Evolutionary conservation across 2,113 vertebrate genomes (phyloP).

Genomic region (Pristiophorus japonicus): DNA sequence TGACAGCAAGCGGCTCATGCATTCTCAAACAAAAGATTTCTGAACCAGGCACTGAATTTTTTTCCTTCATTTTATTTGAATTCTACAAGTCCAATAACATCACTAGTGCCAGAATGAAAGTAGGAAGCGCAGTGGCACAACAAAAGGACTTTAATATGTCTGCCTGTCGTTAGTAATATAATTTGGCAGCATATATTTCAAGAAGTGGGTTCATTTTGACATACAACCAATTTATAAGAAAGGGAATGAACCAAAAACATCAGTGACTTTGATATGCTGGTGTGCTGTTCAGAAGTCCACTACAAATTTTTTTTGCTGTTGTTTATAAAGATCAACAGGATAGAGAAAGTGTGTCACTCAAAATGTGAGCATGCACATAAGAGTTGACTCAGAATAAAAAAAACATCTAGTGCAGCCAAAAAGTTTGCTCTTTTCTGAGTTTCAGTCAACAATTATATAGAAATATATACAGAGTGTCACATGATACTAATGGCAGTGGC

Average conservation of each 20-base stretch:
- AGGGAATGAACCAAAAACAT: slow-evolving; percentile 46
- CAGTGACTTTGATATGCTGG: slow-evolving; percentile 40
- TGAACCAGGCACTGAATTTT: slow-evolving; percentile 40
- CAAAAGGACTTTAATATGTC: slow-evolving; percentile 35
- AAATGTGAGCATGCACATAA: slow-evolving; percentile 60
- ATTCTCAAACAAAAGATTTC: slow-evolving; percentile 56
- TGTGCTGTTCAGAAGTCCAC: slow-evolving; percentile 46
- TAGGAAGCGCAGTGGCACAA: slow-evolving; percentile 39
- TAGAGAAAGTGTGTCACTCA: slow-evolving; percentile 49
- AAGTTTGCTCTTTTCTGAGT: slow-evolving; percentile 48
- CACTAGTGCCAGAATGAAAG: slow-evolving; percentile 46
- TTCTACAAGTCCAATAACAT: slow-evolving; percentile 46
- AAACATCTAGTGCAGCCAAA: slow-evolving; percentile 42
- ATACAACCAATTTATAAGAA: slow-evolving; percentile 46
- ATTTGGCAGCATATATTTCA: slow-evolving; percentile 36
- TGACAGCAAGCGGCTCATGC: slow-evolving; percentile 53
- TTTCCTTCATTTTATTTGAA: slow-evolving; percentile 45
- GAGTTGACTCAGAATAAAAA: slow-evolving; percentile 46
- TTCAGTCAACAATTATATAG: slow-evolving; percentile 50
- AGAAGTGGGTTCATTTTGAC: slow-evolving; percentile 31
- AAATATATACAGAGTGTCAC: slow-evolving; percentile 65
- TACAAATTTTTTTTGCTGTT: slow-evolving; percentile 38
- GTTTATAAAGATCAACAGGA: slow-evolving; percentile 49
- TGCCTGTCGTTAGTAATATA: slow-evolving; percentile 27
- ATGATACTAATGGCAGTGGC: slow-evolving; percentile 62